A percentile compares a stretch with the other conserved stretches of the same genome.
Conservation (phyloP, 2,888 invertebrate species). For the Morpho deidamia region DNA sequence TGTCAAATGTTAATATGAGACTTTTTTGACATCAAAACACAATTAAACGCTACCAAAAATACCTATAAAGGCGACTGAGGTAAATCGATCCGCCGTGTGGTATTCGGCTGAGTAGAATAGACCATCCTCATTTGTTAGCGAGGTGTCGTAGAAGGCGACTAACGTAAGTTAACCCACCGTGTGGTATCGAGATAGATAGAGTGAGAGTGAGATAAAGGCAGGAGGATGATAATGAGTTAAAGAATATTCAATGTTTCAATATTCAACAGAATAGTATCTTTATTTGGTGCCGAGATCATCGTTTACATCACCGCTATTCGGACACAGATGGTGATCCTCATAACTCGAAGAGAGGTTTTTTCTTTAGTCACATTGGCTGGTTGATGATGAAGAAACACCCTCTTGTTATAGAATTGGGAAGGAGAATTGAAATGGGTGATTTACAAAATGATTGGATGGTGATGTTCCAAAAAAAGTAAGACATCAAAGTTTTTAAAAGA, state of each 20-base stretch:
- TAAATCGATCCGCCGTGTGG: too few species aligned
- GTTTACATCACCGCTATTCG: conserved; percentile 87
- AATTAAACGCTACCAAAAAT: too few species aligned
- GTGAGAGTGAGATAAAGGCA: too few species aligned
- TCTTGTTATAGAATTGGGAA: conserved; percentile 82
- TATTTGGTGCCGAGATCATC: conserved; percentile 89
- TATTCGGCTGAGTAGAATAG: too few species aligned
- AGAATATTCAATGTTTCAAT: not conserved
- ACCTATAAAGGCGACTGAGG: too few species aligned
- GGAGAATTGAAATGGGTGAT: conserved; percentile 86
- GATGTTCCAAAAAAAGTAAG: conserved; percentile 86
- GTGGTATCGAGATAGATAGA: too few species aligned
- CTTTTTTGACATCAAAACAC: too few species aligned
- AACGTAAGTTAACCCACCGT: too few species aligned
- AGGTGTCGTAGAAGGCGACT: too few species aligned
- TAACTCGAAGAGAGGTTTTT: conserved; percentile 89
- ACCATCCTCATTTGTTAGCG: too few species aligned
- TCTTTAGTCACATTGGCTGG: conserved; percentile 94
- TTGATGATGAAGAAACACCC: conserved; percentile 88
- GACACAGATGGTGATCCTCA: conserved; percentile 87
- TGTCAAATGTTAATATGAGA: too few species aligned
- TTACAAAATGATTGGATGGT: conserved; percentile 84
- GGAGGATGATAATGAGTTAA: too few species aligned
- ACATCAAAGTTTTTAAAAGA: not conserved
- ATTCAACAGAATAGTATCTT: conserved; percentile 82